phyloP scores from a whole-genome alignment of 2,888 invertebrate genomes.

The Linhomoeus sp. region DNA sequence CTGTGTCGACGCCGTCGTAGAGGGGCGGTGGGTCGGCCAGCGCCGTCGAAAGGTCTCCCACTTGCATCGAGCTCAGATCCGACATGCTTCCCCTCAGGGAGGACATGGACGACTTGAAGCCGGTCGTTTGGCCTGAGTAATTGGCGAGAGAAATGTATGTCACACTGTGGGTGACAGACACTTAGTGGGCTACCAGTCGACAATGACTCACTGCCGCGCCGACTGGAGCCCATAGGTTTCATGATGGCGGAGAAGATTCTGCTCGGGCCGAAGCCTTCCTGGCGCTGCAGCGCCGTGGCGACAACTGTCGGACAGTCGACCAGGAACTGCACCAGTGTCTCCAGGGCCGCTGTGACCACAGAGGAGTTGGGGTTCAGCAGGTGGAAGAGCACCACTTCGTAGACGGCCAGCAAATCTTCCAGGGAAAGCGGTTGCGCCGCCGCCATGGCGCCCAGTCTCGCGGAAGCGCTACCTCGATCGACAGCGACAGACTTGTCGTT shows the following conservation, averaged over 20 bases:
- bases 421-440: too few relatives aligned
- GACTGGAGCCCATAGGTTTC: too few relatives aligned
- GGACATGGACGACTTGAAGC: neutral
- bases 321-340: constrained; percentile 45
- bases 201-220: too few relatives aligned
- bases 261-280: constrained; percentile 32
- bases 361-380: constrained; percentile 53
- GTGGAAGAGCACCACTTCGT: constrained; percentile 35
- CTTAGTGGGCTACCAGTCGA: too few relatives aligned
- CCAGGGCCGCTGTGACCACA: constrained; percentile 64
- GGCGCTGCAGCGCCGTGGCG: constrained; percentile 37
- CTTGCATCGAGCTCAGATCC: neutral
- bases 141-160: too few relatives aligned
- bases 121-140: too few relatives aligned
- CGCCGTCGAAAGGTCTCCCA: too few relatives aligned
- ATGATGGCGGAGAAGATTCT: constrained; percentile 21
- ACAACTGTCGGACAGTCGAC: constrained; percentile 38
- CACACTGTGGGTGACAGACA: too few relatives aligned
- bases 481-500: neutral
- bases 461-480: too few relatives aligned
- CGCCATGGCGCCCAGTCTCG: too few relatives aligned
- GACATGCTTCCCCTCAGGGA: constrained; percentile 3
- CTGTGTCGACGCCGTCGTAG: too few relatives aligned
- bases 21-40: too few relatives aligned
- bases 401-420: constrained; percentile 29